A percentile compares a stretch with the other conserved stretches of the same genome.
Conservation (phyloP, 2,113 vertebrate species). For the Felis chaus region DNA sequence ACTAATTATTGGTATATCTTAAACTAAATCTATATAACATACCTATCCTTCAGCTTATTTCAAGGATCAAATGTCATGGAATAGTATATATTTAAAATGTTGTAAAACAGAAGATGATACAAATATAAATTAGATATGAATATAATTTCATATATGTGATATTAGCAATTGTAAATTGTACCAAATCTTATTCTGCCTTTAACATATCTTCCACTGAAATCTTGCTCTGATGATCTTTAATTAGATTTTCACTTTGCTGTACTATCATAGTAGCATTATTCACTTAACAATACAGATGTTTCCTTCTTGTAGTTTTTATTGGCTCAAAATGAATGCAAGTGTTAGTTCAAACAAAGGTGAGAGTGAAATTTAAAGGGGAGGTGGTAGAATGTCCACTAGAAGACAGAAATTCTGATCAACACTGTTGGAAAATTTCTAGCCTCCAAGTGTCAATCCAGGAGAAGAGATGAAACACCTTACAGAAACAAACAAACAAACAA, state of each 20-base stretch:
- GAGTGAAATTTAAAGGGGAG: conserved; percentile 46
- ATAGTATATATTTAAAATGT: background rate
- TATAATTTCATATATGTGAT: background rate
- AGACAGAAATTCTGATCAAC: background rate
- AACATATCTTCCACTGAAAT: conserved; percentile 19
- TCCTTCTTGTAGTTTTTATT: conserved; percentile 61
- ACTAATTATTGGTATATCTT: background rate
- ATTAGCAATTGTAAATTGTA: background rate
- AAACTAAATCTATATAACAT: background rate
- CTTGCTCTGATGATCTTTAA: background rate
- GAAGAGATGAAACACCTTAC: background rate
- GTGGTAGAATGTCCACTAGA: background rate
- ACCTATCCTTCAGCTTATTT: background rate
- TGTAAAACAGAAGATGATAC: background rate
- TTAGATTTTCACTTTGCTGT: background rate
- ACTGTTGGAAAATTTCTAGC: background rate
- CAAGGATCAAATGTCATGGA: background rate
- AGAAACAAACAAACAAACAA: background rate
- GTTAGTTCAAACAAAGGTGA: conserved; percentile 67
- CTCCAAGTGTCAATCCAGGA: background rate
- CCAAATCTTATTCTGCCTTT: background rate
- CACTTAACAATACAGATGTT: conserved; percentile 60
- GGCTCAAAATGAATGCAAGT: conserved; percentile 30
- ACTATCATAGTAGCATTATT: background rate
- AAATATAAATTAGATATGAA: conserved; percentile 1